Evolutionary conservation across 2,113 vertebrate species (phyloP).

Genomic region (Bubo bubo): DNA sequence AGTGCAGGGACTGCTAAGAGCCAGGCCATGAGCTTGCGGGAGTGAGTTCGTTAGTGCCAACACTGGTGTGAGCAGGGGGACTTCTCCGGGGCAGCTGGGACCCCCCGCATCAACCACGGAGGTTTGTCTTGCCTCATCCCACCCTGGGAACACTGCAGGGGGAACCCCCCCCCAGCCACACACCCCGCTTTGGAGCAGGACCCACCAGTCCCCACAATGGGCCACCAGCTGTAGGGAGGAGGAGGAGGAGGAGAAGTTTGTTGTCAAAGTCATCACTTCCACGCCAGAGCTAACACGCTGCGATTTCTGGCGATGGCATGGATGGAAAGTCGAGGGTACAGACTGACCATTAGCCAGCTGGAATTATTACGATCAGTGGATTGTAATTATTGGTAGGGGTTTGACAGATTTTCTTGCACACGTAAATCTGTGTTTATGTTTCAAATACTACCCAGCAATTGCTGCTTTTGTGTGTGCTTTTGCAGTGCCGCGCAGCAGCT

Average conservation of each 20-base stretch:
- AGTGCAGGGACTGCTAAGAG: background rate
- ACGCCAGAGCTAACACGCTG: background rate
- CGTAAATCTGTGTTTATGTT: background rate
- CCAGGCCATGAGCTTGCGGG: no score
- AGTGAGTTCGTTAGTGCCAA: no score
- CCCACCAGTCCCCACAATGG: background rate
- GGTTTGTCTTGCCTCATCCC: background rate
- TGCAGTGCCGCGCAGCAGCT: background rate
- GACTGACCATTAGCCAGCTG: background rate
- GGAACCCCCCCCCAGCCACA: fast-evolving
- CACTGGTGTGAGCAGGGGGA: background rate
- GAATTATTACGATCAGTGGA: background rate
- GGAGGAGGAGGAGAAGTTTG: background rate
- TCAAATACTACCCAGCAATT: background rate
- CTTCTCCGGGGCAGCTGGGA: no score
- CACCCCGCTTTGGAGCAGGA: background rate
- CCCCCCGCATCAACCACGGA: background rate
- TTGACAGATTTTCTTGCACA: background rate
- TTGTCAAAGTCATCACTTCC: background rate
- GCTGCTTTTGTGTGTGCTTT: background rate
- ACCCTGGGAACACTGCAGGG: background rate
- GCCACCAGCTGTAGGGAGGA: background rate
- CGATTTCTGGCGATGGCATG: background rate
- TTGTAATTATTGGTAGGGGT: background rate
- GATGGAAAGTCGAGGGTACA: background rate